A percentile compares a stretch with the other conserved stretches of the same genome.
These are phyloP conservation scores for Phengaris alcon DNA, from an alignment of 2,888 invertebrate genomes.

Conservation along the genomic window DNA sequence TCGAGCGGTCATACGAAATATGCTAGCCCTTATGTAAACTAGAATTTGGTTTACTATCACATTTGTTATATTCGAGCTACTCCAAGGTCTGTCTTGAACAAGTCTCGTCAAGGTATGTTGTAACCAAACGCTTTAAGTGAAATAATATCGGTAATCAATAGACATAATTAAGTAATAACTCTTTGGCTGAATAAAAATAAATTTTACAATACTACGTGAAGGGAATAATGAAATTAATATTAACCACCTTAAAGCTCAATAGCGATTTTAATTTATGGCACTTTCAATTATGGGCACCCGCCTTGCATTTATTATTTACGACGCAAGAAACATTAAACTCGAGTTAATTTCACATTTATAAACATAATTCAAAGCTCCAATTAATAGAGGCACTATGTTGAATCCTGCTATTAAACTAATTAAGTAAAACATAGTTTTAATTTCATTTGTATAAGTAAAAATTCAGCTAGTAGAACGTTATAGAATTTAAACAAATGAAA, in stretches of 20 bases:
- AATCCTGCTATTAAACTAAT: background rate
- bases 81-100: background rate
- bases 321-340: background rate
- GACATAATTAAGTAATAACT: background rate
- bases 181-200: background rate
- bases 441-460: conserved; percentile 33
- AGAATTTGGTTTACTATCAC: conserved; percentile 8
- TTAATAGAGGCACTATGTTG: background rate
- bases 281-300: conserved; percentile 15
- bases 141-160: background rate
- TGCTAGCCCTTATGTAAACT: conserved; percentile 37
- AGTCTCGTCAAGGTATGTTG: background rate
- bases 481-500: conserved; percentile 35
- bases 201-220: background rate
- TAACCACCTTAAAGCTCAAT: background rate
- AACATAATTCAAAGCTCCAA: background rate
- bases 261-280: conserved; percentile 20
- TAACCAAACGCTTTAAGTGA: background rate
- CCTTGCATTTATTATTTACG: conserved; percentile 12
- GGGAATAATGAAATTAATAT: background rate
- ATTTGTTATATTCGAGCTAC: conserved; percentile 7
- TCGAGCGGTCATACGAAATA: conserved; percentile 48
- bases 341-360: conserved; percentile 1
- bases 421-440: conserved; percentile 31
- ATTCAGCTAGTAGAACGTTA: conserved; percentile 12